Evolutionary conservation across 2,888 invertebrate species (phyloP), one percentile per base, ranked within the genome.

Genomic region (Leptopilina myrica): DNA sequence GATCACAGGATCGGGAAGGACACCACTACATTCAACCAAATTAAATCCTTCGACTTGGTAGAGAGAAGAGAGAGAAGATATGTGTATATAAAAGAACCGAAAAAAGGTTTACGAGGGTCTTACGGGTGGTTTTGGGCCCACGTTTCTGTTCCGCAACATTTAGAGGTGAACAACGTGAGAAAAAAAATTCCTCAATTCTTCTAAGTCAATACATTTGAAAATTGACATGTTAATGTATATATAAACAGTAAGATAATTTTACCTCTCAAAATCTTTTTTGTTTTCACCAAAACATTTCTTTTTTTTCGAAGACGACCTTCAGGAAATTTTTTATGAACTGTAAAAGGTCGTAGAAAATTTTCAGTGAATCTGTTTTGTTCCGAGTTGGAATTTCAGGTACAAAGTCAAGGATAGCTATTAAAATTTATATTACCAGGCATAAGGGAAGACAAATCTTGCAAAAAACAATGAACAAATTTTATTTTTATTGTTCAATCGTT

Each of bases 1-100:
- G 86, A 90, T 90, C 89, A 76, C 78, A 76, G 79, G 80, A 79
- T 80, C 73, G 76, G 75, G 76, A 78, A 76, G 78, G 66, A 78
- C 66, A 59, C 56, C 80, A 73, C 79, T 81, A 82, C 84, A 84
- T 86, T 88, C 87, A 89, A 84, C 87, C 88, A 91, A 91, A 90
- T 90, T 90, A 90, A 90, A 90, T 90, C 88, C 87, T 90, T 86
- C 87, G 87, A 88, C 87, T 89, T 90, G 89, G 89, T 88, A 89
- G 89, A 88, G 81, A 78, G 79, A 40, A 77, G 79, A 78, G 80
- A 67, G 49, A 67, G 49, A 69, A 78, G 77, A 69, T 78, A 83
- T 80, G 69, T 78, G 83, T 80, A 76, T 82, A 49, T 82, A 84
- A 86, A 87, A 87, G 85, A 83, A 84, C 83, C 53, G 83, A 86